Percentiles rank a stretch among this genome's conserved stretches.
Evolutionary conservation across 1,140 invertebrate species (phyloP).

Genomic region (Sitodiplosis mosellana): DNA sequence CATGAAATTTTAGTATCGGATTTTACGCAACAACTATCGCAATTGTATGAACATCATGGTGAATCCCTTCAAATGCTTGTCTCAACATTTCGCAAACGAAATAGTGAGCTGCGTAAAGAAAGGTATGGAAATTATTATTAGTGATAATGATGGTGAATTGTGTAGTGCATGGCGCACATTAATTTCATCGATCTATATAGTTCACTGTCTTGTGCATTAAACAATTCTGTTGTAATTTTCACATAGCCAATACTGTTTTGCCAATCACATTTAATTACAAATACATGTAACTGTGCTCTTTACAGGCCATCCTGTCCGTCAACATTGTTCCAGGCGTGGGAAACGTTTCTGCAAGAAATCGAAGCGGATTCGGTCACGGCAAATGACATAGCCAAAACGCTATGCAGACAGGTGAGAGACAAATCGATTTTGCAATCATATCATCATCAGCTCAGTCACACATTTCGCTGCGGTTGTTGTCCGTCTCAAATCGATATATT

Average conservation of each 20-base stretch:
- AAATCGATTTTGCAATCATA: neutral
- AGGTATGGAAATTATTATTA: constrained; percentile 42
- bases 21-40: constrained; percentile 80
- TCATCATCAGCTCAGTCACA: too few species aligned
- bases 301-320: constrained; percentile 58
- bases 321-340: constrained; percentile 79
- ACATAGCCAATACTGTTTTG: neutral
- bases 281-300: too few species aligned
- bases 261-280: neutral
- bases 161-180: too few species aligned
- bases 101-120: constrained; percentile 73
- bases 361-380: constrained; percentile 83
- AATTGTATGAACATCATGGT: constrained; percentile 80
- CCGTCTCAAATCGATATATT: too few species aligned
- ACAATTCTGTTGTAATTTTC: too few species aligned
- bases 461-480: too few species aligned
- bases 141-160: too few species aligned
- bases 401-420: constrained; percentile 48
- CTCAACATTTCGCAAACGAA: constrained; percentile 69
- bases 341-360: constrained; percentile 76
- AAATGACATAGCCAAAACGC: constrained; percentile 66
- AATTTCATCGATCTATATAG: too few species aligned
- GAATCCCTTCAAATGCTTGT: constrained; percentile 77
- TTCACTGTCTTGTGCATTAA: too few species aligned
- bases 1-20: constrained; percentile 80